phyloP scores from a whole-genome alignment of 2,113 vertebrate genomes.

The Thryonomys swinderianus region DNA sequence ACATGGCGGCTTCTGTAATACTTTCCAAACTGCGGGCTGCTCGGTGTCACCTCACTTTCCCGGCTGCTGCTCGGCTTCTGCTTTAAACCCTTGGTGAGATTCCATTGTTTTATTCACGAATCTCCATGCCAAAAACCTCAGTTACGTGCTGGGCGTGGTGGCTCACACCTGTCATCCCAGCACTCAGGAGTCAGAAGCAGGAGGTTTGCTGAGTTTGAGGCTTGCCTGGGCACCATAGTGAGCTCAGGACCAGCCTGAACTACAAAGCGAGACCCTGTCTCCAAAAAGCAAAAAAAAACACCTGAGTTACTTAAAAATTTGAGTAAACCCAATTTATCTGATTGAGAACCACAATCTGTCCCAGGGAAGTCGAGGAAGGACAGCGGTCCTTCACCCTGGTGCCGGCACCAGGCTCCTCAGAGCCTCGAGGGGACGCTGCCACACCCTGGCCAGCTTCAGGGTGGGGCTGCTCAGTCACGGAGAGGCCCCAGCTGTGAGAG shows the following conservation, averaged over 20 bases:
- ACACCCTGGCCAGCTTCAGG: background rate
- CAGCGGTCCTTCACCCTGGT: background rate
- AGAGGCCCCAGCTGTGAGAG: background rate
- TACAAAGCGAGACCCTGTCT: too few species aligned
- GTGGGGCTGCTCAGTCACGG: background rate
- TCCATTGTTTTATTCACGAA: background rate
- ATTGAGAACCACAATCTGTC: background rate
- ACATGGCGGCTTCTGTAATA: background rate
- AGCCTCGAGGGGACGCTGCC: background rate
- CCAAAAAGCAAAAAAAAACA: too few species aligned
- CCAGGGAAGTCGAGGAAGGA: background rate
- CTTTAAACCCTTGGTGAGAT: background rate
- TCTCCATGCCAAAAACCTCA: background rate
- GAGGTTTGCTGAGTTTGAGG: too few species aligned
- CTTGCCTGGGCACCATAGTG: too few species aligned
- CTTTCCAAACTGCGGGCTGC: background rate
- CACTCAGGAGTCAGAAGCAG: too few species aligned
- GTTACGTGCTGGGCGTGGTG: too few species aligned
- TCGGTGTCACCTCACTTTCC: background rate
- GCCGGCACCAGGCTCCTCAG: background rate
- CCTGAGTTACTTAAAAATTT: background rate
- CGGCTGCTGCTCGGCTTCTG: background rate
- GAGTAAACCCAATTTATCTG: background rate
- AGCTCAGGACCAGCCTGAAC: too few species aligned
- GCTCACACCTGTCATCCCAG: too few species aligned